Evolutionary conservation across 2,888 invertebrate genomes (phyloP).

Genomic region (Stramonita haemastoma): DNA sequence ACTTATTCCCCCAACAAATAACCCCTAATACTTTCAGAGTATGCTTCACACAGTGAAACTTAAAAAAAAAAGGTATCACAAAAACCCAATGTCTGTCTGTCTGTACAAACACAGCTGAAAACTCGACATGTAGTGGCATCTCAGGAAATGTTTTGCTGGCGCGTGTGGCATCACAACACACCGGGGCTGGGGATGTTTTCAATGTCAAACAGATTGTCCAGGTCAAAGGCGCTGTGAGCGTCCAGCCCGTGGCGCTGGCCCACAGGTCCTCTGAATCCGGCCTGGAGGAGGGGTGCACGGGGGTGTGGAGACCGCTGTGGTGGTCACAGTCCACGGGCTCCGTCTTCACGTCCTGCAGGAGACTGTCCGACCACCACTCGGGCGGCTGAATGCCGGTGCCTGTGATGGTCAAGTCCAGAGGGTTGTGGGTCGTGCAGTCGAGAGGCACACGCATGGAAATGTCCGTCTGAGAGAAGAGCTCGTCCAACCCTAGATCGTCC

Average conservation of each 20-base stretch:
- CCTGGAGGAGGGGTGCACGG: constrained; percentile 65
- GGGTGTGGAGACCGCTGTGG: constrained; percentile 66
- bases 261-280: constrained; percentile 67
- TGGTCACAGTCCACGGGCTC: constrained; percentile 49
- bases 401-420: constrained; percentile 74
- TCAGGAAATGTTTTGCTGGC: too few species aligned
- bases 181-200: constrained; percentile 70
- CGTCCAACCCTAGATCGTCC: constrained; percentile 72
- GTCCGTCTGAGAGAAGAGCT: constrained; percentile 65
- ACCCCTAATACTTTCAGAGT: too few species aligned
- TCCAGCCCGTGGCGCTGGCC: constrained; percentile 68
- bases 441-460: constrained; percentile 58
- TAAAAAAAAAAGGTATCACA: too few species aligned
- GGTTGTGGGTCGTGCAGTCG: constrained; percentile 63
- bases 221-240: constrained; percentile 65
- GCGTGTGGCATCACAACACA: too few species aligned
- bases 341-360: constrained; percentile 50
- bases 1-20: too few species aligned
- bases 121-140: too few species aligned
- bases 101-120: too few species aligned
- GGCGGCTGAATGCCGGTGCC: constrained; percentile 75
- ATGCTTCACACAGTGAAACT: too few species aligned
- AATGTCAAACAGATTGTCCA: constrained; percentile 74
- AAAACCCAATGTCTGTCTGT: too few species aligned
- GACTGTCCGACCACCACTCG: constrained; percentile 74